These are phyloP conservation scores for Drosophila glabriapex DNA, from an alignment of 2,888 invertebrate genomes.

Conservation along the genomic window DNA sequence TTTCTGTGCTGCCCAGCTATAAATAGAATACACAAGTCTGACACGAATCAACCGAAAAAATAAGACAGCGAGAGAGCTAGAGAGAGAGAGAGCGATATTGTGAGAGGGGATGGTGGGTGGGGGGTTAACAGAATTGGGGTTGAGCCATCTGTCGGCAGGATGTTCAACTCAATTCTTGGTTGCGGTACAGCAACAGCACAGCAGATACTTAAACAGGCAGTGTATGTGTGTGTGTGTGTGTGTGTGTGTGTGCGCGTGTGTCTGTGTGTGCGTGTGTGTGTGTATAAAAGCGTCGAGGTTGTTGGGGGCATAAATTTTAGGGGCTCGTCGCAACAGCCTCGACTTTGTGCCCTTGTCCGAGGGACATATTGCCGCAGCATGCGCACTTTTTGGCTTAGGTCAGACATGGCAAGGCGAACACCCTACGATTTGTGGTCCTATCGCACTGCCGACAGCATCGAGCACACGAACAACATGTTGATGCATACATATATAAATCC, in stretches of 20 bases:
- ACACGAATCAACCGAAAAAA: not conserved
- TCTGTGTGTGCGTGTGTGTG: not conserved
- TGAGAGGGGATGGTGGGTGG: not conserved
- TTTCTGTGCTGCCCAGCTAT: constrained; percentile 1
- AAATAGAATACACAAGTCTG: constrained; percentile 6
- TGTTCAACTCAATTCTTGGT: constrained; percentile 1
- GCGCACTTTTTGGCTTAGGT: not conserved
- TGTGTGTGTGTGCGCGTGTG: not conserved
- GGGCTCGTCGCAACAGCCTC: constrained; percentile 13
- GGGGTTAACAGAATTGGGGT: no score
- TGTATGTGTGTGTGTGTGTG: not conserved
- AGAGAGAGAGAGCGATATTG: not conserved
- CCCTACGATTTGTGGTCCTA: not conserved
- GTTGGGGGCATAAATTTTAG: not conserved
- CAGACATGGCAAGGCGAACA: not conserved
- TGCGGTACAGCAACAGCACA: no score
- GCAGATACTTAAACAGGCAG: not conserved
- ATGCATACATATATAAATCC: not conserved
- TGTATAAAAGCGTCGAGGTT: not conserved
- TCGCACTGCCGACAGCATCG: not conserved
- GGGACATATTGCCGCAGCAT: constrained; percentile 2
- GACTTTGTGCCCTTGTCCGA: constrained; percentile 3
- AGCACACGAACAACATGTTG: not conserved
- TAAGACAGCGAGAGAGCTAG: not conserved
- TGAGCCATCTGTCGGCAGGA: constrained; percentile 9